These are phyloP conservation scores for Scarus forsteni DNA, from an alignment of 2,797 vertebrate genomes.

Conservation along the genomic window DNA sequence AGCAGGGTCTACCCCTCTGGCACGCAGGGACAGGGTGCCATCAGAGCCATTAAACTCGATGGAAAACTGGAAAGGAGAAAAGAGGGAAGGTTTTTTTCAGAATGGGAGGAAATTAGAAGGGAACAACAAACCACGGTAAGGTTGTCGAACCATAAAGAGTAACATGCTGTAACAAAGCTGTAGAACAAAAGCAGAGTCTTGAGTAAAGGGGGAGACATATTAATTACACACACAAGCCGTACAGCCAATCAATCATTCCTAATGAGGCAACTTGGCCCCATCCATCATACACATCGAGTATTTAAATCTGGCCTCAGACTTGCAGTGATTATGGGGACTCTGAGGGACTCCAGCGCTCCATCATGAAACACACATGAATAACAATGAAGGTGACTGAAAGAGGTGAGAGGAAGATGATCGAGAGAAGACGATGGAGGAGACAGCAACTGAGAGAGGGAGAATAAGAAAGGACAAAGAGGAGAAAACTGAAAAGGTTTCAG, in stretches of 20 bases:
- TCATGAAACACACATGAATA: conserved; percentile 75
- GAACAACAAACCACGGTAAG: neutral
- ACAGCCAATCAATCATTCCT: conserved; percentile 77
- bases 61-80: conserved; percentile 85
- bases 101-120: neutral
- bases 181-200: conserved; percentile 45
- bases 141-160: conserved; percentile 20
- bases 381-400: conserved; percentile 75
- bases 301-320: conserved; percentile 76
- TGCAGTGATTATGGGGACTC: conserved; percentile 72
- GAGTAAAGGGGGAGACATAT: conserved; percentile 66
- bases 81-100: neutral
- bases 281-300: conserved; percentile 78
- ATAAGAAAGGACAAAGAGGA: conserved; percentile 61
- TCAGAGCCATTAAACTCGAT: conserved; percentile 89
- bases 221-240: conserved; percentile 70
- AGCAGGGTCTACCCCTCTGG: conserved; percentile 52
- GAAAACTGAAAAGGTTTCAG: conserved; percentile 63
- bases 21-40: conserved; percentile 87
- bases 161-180: conserved; percentile 42
- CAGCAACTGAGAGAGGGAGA: conserved; percentile 34
- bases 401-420: conserved; percentile 49
- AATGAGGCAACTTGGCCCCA: conserved; percentile 76
- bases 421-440: conserved; percentile 38
- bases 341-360: conserved; percentile 66